Evolutionary conservation across 2,797 vertebrate species (phyloP), one percentile per base, ranked within the genome.

Genomic region (Serranus cabrilla): DNA sequence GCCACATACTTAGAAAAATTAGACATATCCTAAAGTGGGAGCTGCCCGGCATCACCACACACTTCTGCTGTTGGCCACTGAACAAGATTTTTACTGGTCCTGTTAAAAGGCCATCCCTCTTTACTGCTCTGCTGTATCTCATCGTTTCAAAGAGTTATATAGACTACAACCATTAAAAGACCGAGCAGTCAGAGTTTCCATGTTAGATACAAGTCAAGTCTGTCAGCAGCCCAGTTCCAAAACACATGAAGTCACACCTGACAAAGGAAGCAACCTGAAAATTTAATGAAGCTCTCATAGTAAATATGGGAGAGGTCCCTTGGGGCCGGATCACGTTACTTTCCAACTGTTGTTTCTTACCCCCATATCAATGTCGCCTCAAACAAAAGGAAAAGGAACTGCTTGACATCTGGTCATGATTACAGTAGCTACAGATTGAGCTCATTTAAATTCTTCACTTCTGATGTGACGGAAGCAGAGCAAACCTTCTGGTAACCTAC

Each of bases 261-360:
- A 82, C 5, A 49, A 85, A 63, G 61, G 54, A 31, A 50, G 59
- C 11, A 0, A 1, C 46, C 0, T 92, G 43, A 92, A 92, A 84
- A 14, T 78, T 89, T 17, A 4, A 93, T 91, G 82, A 80, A 31
- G 50, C 54, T 61, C 77, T 86, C 63, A 83, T 82, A 58, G 86
- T 91, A 90, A 93, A 90, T 87, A 88, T 88, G 71, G 69, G 55
- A 64, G 70, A 79, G 61, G 51, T 54, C 60, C 31, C 21, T 64
- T 1, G 0, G 25, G 4, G 62, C n/a, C 0, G 0, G 43, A 81
- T 90, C 87, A n/a, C 10, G 11, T 91, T 86, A 50, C 88, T 49
- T 39, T 39, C 49, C 42, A 60, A 21, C 70, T 40, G 55, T 54
- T 72, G 69, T 55, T 54, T 62, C 50, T 60, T n/a, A 9, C 42